Percentiles rank a stretch among this genome's conserved stretches.
Evolutionary conservation across 1,140 invertebrate genomes (phyloP).

Genomic region (Popillia japonica): DNA sequence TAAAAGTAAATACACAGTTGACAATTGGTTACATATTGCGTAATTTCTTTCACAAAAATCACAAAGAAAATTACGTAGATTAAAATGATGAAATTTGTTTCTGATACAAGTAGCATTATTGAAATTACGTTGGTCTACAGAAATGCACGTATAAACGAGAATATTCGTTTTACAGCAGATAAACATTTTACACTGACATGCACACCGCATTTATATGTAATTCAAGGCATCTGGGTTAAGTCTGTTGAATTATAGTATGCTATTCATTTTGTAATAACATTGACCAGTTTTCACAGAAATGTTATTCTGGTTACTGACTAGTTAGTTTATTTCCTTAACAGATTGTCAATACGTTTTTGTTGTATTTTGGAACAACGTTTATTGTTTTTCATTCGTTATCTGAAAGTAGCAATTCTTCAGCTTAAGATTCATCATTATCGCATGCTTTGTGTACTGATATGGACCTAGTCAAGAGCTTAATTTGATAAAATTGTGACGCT

Average conservation of each 20-base stretch:
- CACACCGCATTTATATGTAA: conserved; percentile 5
- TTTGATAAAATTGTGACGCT: too few species aligned
- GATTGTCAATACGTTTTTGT: background rate
- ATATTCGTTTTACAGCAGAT: background rate
- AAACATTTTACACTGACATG: conserved; percentile 8
- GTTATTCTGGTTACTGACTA: background rate
- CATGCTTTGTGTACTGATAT: too few species aligned
- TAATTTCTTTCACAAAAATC: background rate
- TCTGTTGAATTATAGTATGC: background rate
- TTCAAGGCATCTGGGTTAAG: conserved; percentile 21
- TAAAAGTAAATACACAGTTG: background rate
- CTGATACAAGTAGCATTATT: too few species aligned
- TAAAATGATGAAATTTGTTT: background rate
- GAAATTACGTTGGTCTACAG: background rate
- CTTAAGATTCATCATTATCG: too few species aligned
- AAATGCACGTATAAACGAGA: background rate
- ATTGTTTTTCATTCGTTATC: too few species aligned
- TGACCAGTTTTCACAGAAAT: conserved; percentile 15
- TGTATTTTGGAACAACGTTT: too few species aligned
- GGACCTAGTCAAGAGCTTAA: too few species aligned
- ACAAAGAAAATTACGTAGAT: background rate
- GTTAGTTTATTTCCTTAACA: background rate
- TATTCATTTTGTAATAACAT: conserved; percentile 15
- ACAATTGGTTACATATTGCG: background rate
- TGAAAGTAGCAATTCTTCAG: too few species aligned